Percentiles rank a stretch among this genome's conserved stretches.
Evolutionary conservation across 2,797 vertebrate species (phyloP).

Genomic region (Cossypha dichroa): DNA sequence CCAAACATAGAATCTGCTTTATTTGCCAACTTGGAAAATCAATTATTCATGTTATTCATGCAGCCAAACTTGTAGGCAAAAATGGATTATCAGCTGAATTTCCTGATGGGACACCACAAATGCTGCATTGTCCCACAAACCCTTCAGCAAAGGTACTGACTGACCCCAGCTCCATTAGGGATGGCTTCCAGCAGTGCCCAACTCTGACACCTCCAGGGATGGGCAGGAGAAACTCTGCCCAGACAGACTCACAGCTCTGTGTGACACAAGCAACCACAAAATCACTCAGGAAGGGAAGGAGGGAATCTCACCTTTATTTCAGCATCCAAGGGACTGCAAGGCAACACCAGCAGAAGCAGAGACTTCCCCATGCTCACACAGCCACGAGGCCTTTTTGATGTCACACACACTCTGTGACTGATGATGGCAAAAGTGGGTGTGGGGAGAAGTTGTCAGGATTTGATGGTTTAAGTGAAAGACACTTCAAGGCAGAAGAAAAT

Average conservation of each 20-base stretch:
- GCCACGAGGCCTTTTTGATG: neutral
- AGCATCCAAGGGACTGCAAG: neutral
- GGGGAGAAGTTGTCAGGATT: constrained; percentile 14
- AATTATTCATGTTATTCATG: neutral
- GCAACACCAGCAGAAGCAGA: neutral
- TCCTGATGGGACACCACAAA: neutral
- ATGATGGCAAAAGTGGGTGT: neutral
- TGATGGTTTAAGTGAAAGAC: constrained; percentile 22
- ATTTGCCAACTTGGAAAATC: neutral
- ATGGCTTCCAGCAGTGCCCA: neutral
- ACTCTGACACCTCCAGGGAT: neutral
- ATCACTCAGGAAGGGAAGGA: rapidly evolving
- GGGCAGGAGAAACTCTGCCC: neutral
- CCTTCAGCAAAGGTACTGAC: neutral
- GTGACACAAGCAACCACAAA: neutral
- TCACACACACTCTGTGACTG: neutral
- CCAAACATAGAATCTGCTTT: neutral
- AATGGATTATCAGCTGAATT: neutral
- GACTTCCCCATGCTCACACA: neutral
- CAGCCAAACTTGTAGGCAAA: neutral
- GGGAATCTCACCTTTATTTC: neutral
- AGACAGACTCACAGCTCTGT: rapidly evolving
- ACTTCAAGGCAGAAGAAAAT: constrained; percentile 30
- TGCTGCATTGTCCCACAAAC: rapidly evolving
- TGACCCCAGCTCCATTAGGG: rapidly evolving